These are phyloP conservation scores for Gopherus flavomarginatus DNA, from an alignment of 2,113 vertebrate genomes.

Conservation along the genomic window DNA sequence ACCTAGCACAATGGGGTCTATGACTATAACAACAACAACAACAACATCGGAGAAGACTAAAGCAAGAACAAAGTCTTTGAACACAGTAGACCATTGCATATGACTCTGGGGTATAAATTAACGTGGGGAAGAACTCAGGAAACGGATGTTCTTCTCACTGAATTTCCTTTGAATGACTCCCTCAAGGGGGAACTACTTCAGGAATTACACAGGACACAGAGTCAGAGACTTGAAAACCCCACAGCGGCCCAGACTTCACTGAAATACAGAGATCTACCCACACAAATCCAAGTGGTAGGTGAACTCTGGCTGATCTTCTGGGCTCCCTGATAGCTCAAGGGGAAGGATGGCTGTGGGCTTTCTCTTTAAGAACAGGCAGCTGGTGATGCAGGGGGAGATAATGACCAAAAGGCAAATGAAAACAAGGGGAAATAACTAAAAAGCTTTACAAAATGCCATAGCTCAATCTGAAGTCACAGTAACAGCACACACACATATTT, in stretches of 20 bases:
- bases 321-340: not conserved
- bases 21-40: not conserved
- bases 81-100: not conserved
- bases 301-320: not conserved
- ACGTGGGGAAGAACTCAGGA: not conserved
- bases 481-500: not conserved
- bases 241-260: not conserved
- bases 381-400: not conserved
- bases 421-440: not conserved
- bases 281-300: not conserved
- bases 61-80: not conserved
- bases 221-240: not conserved
- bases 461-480: not conserved
- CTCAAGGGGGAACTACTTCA: not conserved
- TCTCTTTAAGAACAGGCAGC: not conserved
- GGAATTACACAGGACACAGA: not conserved
- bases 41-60: not conserved
- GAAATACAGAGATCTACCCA: not conserved
- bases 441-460: not conserved
- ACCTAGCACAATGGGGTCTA: not conserved
- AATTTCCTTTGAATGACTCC: not conserved
- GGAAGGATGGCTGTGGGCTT: not conserved
- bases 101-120: not conserved
- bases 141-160: not conserved
- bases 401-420: not conserved